Base-by-base conservation (phyloP, 2,797 vertebrate species). In the Xiphorhynchus erythropygius region DNA sequence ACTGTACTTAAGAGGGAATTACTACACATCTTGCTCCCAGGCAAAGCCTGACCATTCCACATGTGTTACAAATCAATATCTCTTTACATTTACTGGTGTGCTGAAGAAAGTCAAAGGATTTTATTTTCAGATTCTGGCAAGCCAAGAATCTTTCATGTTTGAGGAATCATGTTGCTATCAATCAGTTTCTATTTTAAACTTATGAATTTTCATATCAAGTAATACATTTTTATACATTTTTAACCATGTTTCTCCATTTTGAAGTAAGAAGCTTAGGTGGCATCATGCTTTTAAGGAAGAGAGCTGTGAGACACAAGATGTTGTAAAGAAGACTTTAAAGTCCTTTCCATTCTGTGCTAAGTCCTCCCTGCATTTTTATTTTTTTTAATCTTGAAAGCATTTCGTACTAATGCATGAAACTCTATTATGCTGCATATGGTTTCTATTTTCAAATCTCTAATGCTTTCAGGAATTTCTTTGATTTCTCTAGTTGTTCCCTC, bases 401-500 rank as follows among this genome's bases (percentile, higher is more conserved):
- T 96, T 96, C 92, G 94, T 95, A 68, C 90, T 93, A 94, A 93
- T 42, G 90, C 79, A 96, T 60, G n/a, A 93, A 90, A 79, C 35
- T 83, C 95, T 84, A 59, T 59, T 70, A 91, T 33, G 55, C 44
- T 91, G 53, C 96, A 97, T 90, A 96, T 96, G 97, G 91, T 95
- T 97, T 97, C 91, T 95, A 93, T 98, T 97, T 97, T 96, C 74
- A 94, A 96, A 78, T 87, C 94, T 95, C 94, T 80, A 95, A 95
- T 79, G 93, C 87, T 93, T 97, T 97, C 90, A 97, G 90, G 96
- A 97, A 97, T 97, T 96, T 95, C 91, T 97, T 96, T 95, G 90
- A 97, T 87, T 97, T 96, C 46, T 86, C 64, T 78, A 59, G 57
- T 84, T 86, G 76, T 87, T 95, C 87, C 77, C 55, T 96, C 89